Percentiles rank a stretch among this genome's conserved stretches.
These are phyloP conservation scores for Okamejei kenojei DNA, from an alignment of 2,797 vertebrate genomes.

Conservation along the genomic window DNA sequence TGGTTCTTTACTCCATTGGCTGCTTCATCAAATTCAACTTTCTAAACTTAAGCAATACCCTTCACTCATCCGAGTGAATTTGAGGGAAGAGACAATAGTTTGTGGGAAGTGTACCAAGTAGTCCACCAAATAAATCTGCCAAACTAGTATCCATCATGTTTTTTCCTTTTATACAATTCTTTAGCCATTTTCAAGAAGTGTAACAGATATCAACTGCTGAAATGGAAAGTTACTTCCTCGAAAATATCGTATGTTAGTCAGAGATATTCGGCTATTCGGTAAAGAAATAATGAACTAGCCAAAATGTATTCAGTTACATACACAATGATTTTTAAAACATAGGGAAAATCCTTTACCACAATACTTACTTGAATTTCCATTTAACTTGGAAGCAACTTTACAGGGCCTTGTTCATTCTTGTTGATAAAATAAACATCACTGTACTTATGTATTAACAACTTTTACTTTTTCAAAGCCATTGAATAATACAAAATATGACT, in stretches of 20 bases:
- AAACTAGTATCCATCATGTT: background rate
- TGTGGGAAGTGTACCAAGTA: too few relatives aligned
- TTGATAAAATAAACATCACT: constrained; percentile 42
- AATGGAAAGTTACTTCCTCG: background rate
- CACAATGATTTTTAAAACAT: background rate
- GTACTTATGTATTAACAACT: constrained; percentile 12
- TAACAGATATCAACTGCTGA: background rate
- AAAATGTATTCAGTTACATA: background rate
- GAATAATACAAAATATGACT: background rate
- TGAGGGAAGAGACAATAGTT: too few relatives aligned
- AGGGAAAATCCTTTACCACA: background rate
- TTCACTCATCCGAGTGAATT: background rate
- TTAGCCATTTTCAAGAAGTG: background rate
- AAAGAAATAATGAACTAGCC: background rate
- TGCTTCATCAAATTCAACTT: background rate
- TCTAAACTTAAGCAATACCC: background rate
- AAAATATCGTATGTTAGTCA: background rate
- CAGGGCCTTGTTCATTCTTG: constrained; percentile 29
- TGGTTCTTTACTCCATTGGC: background rate
- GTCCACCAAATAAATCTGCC: background rate
- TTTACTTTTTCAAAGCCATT: background rate
- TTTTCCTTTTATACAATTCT: background rate
- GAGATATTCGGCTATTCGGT: background rate
- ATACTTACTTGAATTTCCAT: background rate
- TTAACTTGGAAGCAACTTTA: constrained; percentile 36